phyloP scores from a whole-genome alignment of 2,797 vertebrate species.

The Poeciliopsis presidionis region DNA sequence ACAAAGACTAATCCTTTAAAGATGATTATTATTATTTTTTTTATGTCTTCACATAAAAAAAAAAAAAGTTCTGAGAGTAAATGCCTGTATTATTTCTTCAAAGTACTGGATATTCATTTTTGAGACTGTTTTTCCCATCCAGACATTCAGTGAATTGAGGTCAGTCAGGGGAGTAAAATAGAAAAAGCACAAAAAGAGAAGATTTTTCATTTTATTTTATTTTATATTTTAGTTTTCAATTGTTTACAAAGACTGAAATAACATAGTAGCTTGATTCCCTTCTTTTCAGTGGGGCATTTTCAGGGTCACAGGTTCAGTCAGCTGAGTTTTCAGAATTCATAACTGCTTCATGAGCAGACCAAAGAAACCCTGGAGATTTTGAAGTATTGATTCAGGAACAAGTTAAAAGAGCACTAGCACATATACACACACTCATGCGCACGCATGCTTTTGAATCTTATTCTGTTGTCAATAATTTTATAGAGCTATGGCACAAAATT shows the following conservation, averaged over 20 bases:
- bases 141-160: conserved; percentile 55
- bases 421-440: conserved; percentile 8
- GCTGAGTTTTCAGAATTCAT: conserved; percentile 74
- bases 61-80: conserved; percentile 6
- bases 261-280: conserved; percentile 54
- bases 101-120: conserved; percentile 43
- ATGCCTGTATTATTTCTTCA: conserved; percentile 14
- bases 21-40: neutral
- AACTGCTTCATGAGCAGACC: conserved; percentile 66
- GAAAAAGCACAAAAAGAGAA: conserved; percentile 53
- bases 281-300: conserved; percentile 66
- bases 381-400: conserved; percentile 71
- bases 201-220: conserved; percentile 5
- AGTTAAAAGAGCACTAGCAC: conserved; percentile 51
- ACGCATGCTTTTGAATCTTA: conserved; percentile 7
- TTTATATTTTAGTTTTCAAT: conserved; percentile 35
- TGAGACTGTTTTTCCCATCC: conserved; percentile 33
- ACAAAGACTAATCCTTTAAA: neutral
- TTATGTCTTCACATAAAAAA: conserved; percentile 8
- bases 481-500: conserved; percentile 20
- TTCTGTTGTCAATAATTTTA: conserved; percentile 43
- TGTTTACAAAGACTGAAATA: conserved; percentile 62
- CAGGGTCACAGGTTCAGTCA: conserved; percentile 76
- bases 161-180: conserved; percentile 61
- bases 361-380: conserved; percentile 66